Evolutionary conservation across 2,797 vertebrate genomes (phyloP).

Genomic region (Lepus oiostolus): DNA sequence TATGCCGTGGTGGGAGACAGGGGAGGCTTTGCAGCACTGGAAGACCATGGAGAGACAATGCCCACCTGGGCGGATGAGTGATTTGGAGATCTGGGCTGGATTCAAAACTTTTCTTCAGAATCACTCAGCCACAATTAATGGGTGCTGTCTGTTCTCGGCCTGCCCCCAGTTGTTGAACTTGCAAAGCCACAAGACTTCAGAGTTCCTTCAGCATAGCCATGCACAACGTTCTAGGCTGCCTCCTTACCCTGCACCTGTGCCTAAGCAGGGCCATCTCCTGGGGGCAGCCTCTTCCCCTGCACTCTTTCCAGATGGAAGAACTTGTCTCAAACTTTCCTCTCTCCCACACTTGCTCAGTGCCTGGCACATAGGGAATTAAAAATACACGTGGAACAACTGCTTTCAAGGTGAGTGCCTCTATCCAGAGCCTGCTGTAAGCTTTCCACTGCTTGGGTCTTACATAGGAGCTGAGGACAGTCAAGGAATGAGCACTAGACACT

Average conservation of each 20-base stretch:
- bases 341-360: neutral
- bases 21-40: neutral
- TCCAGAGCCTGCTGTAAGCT: neutral
- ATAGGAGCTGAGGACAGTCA: conserved; percentile 7
- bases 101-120: neutral
- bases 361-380: neutral
- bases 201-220: neutral
- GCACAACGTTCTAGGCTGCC: neutral
- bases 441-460: neutral
- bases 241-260: neutral
- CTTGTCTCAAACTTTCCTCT: neutral
- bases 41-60: neutral
- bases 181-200: neutral
- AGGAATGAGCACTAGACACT: neutral
- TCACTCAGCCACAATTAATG: neutral
- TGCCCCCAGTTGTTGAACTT: neutral
- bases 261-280: rapidly evolving
- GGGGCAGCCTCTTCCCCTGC: neutral
- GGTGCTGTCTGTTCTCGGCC: neutral
- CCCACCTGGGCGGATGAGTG: neutral
- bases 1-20: neutral
- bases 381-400: neutral
- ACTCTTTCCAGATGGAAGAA: neutral
- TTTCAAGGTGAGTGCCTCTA: neutral
- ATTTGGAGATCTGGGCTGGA: conserved; percentile 37